Conservation (phyloP, 2,113 vertebrate species). For the Cyprinodon variegatus region DNA sequence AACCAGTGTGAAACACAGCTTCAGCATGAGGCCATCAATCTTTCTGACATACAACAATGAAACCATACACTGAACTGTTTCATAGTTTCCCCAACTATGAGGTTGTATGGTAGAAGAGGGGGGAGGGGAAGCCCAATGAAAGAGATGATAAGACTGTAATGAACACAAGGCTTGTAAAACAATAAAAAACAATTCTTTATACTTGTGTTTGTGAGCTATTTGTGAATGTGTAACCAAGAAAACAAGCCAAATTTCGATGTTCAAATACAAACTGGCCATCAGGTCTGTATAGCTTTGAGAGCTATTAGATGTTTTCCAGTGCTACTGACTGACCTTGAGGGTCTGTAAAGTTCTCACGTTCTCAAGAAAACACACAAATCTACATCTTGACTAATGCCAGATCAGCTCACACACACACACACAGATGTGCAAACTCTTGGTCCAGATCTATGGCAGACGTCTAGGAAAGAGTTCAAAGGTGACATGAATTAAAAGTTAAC, state of each 20-base stretch:
- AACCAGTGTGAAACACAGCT: constrained; percentile 80
- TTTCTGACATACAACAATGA: constrained; percentile 79
- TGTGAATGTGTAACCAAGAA: background rate
- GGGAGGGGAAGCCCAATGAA: background rate
- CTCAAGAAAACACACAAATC: constrained; percentile 52
- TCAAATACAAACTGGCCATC: background rate
- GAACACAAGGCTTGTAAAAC: background rate
- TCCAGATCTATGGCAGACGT: constrained; percentile 53
- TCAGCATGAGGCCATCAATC: constrained; percentile 82
- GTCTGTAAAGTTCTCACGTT: constrained; percentile 79
- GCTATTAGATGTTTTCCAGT: constrained; percentile 38
- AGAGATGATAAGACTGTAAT: background rate
- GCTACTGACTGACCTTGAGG: constrained; percentile 66
- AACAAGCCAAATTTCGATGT: background rate
- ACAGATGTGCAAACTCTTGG: constrained; percentile 5
- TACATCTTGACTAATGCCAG: constrained; percentile 42
- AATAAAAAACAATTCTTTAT: background rate
- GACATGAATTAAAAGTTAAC: constrained; percentile 75
- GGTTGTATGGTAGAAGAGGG: constrained; percentile 43
- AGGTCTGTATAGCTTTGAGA: background rate
- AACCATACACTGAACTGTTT: constrained; percentile 63
- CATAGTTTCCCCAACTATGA: constrained; percentile 61
- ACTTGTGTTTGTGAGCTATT: background rate
- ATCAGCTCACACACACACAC: constrained; percentile 40
- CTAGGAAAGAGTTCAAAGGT: constrained; percentile 72